phyloP scores from a whole-genome alignment of 2,888 invertebrate species.

The Chaitophorus viminalis region DNA sequence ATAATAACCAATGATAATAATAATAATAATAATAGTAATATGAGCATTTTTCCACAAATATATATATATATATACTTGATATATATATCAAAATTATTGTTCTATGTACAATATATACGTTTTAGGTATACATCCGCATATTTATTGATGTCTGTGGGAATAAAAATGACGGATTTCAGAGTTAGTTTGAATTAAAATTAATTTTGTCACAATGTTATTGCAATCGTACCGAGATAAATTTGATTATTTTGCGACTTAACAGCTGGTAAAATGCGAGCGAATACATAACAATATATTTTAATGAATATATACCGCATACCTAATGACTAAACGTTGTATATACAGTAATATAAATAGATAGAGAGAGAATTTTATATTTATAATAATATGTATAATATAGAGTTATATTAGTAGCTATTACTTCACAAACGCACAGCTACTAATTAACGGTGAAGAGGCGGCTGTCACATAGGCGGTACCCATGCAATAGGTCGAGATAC shows the following conservation, averaged over 20 bases:
- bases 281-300: neutral
- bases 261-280: neutral
- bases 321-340: neutral
- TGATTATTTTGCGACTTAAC: neutral
- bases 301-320: neutral
- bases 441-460: neutral
- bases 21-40: conserved; percentile 41
- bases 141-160: neutral
- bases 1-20: conserved; percentile 32
- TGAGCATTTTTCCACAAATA: conserved; percentile 42
- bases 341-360: neutral
- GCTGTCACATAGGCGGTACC: neutral
- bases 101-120: neutral
- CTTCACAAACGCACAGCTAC: neutral
- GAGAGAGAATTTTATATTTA: neutral
- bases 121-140: neutral
- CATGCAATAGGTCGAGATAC: neutral
- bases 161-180: neutral
- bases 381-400: neutral
- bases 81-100: neutral
- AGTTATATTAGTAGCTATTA: neutral
- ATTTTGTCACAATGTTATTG: neutral
- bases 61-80: neutral
- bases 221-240: neutral
- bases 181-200: neutral